These are phyloP conservation scores for Chlorops oryzae DNA, from an alignment of 1,140 invertebrate genomes.

Conservation along the genomic window DNA sequence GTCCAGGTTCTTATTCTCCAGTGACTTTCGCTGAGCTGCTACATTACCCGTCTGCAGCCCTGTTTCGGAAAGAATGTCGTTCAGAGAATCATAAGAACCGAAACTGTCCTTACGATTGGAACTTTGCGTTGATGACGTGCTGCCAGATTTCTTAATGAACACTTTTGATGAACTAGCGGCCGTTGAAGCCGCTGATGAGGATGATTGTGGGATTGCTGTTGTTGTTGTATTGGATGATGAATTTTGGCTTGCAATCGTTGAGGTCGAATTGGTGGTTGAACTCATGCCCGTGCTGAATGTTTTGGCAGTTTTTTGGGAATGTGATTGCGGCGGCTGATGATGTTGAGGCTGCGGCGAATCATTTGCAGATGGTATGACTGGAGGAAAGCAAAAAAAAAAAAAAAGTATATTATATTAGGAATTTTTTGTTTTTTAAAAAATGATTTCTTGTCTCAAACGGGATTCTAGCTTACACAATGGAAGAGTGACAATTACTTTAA, in stretches of 20 bases:
- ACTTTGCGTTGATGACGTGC: constrained; percentile 22
- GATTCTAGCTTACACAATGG: too few species aligned
- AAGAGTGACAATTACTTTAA: too few species aligned
- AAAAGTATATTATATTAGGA: too few species aligned
- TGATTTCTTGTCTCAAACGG: too few species aligned
- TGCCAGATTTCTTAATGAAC: constrained; percentile 38
- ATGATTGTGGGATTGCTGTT: too few species aligned
- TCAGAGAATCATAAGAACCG: constrained; percentile 44
- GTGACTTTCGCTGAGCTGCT: constrained; percentile 51
- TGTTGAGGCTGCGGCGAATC: constrained; percentile 18
- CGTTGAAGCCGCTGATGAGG: constrained; percentile 15
- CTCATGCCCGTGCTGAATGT: constrained; percentile 25
- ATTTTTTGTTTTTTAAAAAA: too few species aligned
- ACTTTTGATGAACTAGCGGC: constrained; percentile 36
- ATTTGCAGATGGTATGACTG: constrained; percentile 43
- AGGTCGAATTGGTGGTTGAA: constrained; percentile 26
- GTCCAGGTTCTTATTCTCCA: constrained; percentile 48
- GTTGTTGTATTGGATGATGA: constrained; percentile 15
- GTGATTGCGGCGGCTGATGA: constrained; percentile 9
- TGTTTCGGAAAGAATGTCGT: constrained; percentile 44
- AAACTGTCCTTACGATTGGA: constrained; percentile 45
- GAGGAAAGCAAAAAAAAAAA: constrained; percentile 19
- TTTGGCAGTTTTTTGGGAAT: constrained; percentile 22
- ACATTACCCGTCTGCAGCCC: constrained; percentile 44
- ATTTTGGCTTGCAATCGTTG: constrained; percentile 18